These are phyloP conservation scores for Formica selysi DNA, from an alignment of 1,140 invertebrate species.

Conservation along the genomic window DNA sequence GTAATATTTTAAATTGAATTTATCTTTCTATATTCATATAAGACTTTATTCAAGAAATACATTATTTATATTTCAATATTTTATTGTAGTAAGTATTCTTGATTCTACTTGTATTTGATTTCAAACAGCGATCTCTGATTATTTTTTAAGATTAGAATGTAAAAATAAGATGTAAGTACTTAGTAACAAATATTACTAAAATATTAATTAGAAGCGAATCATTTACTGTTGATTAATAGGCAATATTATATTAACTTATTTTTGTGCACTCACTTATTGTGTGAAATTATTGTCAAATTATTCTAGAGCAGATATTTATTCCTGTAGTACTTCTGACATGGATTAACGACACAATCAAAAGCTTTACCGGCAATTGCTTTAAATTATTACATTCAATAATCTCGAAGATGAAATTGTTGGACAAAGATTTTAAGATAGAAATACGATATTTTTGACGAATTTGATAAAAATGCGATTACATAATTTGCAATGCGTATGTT, in stretches of 20 bases:
- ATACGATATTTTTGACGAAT: not conserved
- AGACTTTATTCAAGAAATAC: not conserved
- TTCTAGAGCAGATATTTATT: not conserved
- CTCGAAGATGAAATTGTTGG: no score
- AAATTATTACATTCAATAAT: conserved; percentile 21
- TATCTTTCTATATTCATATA: not conserved
- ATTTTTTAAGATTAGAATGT: not conserved
- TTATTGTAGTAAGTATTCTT: not conserved
- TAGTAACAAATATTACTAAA: not conserved
- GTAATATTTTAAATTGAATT: not conserved
- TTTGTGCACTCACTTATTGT: not conserved
- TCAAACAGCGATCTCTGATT: not conserved
- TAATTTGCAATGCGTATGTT: not conserved
- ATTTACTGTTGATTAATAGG: not conserved
- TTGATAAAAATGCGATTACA: not conserved
- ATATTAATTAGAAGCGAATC: not conserved
- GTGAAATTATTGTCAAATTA: not conserved
- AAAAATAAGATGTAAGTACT: not conserved
- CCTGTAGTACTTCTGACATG: not conserved
- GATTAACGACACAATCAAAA: not conserved
- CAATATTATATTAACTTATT: not conserved
- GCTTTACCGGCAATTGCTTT: not conserved
- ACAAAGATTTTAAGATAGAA: not conserved
- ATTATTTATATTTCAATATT: not conserved
- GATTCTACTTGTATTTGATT: not conserved